phyloP scores from a whole-genome alignment of 2,797 vertebrate genomes.

The Parotocinclus haroldoi region DNA sequence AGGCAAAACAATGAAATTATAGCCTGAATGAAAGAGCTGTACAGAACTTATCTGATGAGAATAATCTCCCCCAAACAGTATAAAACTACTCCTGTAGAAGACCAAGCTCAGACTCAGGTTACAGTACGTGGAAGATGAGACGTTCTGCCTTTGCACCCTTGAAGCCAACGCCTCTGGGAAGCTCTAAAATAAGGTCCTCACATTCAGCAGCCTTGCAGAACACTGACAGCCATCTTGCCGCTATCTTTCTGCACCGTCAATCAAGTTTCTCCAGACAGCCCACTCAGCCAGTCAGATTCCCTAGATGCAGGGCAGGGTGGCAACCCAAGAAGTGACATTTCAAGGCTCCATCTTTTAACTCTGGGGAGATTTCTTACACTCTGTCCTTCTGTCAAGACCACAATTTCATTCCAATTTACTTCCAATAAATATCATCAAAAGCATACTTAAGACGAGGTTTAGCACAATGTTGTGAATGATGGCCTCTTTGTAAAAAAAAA shows the following conservation, averaged over 20 bases:
- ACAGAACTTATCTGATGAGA: too few species aligned
- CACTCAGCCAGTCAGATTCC: constrained; percentile 50
- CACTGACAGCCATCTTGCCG: constrained; percentile 66
- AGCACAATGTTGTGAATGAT: too few species aligned
- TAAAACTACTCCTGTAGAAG: background rate
- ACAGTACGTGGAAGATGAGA: too few species aligned
- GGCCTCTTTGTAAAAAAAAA: too few species aligned
- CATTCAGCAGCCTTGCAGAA: constrained; percentile 23
- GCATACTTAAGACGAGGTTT: too few species aligned
- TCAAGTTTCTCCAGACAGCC: constrained; percentile 60
- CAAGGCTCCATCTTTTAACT: constrained; percentile 4
- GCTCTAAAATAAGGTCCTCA: constrained; percentile 22
- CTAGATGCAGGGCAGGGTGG: background rate
- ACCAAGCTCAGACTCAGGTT: background rate
- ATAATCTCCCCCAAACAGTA: too few species aligned
- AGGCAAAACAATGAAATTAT: background rate
- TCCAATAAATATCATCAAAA: too few species aligned
- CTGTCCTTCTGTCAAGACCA: too few species aligned
- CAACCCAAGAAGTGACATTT: constrained; percentile 3
- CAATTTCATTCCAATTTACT: too few species aligned
- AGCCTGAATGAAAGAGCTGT: background rate
- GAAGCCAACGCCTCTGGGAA: background rate
- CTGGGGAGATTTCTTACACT: too few species aligned
- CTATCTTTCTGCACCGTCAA: constrained; percentile 66
- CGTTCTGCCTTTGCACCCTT: too few species aligned